Conservation (phyloP, 2,113 vertebrate species). For the Perccottus glenii region DNA sequence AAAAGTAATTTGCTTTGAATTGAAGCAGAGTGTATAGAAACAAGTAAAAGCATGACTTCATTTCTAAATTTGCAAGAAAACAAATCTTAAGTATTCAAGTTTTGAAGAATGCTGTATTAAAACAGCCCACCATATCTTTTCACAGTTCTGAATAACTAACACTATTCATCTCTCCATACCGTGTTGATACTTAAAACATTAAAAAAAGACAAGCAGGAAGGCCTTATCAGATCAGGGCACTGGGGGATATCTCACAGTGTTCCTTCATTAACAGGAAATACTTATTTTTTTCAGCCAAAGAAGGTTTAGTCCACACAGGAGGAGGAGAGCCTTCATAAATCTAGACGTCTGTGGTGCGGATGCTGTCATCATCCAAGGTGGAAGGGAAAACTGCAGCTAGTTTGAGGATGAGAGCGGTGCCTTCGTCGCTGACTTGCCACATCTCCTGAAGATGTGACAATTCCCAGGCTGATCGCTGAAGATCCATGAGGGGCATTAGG, state of each 20-base stretch:
- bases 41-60: conserved; percentile 53
- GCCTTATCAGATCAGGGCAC: conserved; percentile 7
- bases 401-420: conserved; percentile 80
- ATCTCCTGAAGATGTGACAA: conserved; percentile 49
- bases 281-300: conserved; percentile 49
- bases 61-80: conserved; percentile 38
- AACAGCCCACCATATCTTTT: conserved; percentile 48
- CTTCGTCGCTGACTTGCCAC: conserved; percentile 65
- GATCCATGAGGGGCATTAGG: conserved; percentile 11
- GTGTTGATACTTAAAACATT: conserved; percentile 39
- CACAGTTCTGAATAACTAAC: conserved; percentile 60
- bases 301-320: conserved; percentile 29
- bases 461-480: conserved; percentile 39
- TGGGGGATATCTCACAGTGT: conserved; percentile 43
- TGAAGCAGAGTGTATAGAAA: conserved; percentile 36
- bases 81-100: conserved; percentile 66
- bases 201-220: conserved; percentile 48
- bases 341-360: conserved; percentile 82
- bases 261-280: conserved; percentile 56
- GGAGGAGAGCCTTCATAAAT: conserved; percentile 12
- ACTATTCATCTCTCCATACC: conserved; percentile 29
- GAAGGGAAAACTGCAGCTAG: conserved; percentile 68
- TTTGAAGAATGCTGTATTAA: conserved; percentile 59
- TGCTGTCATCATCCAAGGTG: conserved; percentile 71
- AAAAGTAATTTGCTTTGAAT: conserved; percentile 2